These are phyloP conservation scores for Nothobranchius kuhntae DNA, from an alignment of 2,113 vertebrate genomes.

Conservation along the genomic window DNA sequence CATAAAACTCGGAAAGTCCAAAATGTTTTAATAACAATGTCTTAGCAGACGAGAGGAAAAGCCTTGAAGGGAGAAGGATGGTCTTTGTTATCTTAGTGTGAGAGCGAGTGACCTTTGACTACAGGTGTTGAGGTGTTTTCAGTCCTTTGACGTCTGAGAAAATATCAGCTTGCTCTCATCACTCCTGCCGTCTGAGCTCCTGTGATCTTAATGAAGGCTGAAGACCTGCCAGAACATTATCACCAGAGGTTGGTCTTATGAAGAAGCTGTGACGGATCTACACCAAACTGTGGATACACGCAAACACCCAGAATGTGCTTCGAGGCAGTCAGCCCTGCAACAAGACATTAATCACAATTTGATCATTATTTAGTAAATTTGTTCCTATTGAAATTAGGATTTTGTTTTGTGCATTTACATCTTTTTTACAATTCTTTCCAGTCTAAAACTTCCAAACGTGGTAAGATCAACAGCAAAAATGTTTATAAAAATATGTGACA, in stretches of 20 bases:
- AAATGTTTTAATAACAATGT: slow-evolving; percentile 26
- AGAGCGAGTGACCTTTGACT: slow-evolving; percentile 71
- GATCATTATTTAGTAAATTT: too few relatives aligned
- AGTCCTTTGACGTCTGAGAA: slow-evolving; percentile 36
- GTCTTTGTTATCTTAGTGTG: slow-evolving; percentile 30
- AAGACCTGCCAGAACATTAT: slow-evolving; percentile 56
- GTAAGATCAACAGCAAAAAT: too few relatives aligned
- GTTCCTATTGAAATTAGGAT: too few relatives aligned
- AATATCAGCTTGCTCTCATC: slow-evolving; percentile 43
- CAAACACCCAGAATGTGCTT: not conserved
- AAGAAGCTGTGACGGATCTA: slow-evolving; percentile 72
- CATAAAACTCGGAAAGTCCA: slow-evolving; percentile 41
- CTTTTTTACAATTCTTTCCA: not conserved
- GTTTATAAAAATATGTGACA: too few relatives aligned
- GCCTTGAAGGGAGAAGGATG: slow-evolving; percentile 19
- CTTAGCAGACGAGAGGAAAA: not conserved
- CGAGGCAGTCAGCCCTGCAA: too few relatives aligned
- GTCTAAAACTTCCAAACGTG: not conserved
- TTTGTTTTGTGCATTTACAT: not conserved
- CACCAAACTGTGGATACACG: slow-evolving; percentile 20
- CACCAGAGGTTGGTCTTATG: slow-evolving; percentile 54
- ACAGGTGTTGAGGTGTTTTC: slow-evolving; percentile 65
- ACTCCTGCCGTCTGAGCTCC: slow-evolving; percentile 31
- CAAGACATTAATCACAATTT: too few relatives aligned
- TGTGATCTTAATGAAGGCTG: slow-evolving; percentile 54